phyloP scores from a whole-genome alignment of 2,797 vertebrate genomes.

The Ispidina picta region DNA sequence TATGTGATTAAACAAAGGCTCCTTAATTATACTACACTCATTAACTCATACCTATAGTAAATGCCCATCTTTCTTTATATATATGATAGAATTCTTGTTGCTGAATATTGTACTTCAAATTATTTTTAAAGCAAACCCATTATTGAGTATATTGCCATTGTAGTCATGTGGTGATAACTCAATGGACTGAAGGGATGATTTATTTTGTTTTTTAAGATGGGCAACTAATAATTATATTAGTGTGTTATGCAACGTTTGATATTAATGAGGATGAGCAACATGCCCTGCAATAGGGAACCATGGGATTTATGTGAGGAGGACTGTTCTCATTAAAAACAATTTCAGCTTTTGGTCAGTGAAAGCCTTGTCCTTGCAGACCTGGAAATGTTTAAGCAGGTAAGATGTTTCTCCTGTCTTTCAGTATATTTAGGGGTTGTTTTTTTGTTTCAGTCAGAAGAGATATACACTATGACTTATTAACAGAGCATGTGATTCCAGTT shows the following conservation, averaged over 20 bases:
- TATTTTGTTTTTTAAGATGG: not conserved
- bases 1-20: constrained; percentile 21
- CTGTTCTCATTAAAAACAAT: not conserved
- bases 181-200: not conserved
- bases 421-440: not conserved
- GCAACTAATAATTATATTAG: not conserved
- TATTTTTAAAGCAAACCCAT: not conserved
- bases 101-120: constrained; percentile 17
- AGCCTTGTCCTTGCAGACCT: not conserved
- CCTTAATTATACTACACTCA: not conserved
- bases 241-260: not conserved
- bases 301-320: not conserved
- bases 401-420: not conserved
- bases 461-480: not conserved
- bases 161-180: not conserved
- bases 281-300: not conserved
- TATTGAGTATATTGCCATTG: not conserved
- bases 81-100: constrained; percentile 8
- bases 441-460: not conserved
- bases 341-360: not conserved
- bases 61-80: constrained; percentile 4
- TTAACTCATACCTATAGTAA: constrained; percentile 29
- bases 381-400: not conserved
- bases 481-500: not conserved
- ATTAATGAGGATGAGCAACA: not conserved